Percentiles rank a stretch among this genome's conserved stretches.
phyloP scores from a whole-genome alignment of 2,113 vertebrate species.

The Alosa alosa region DNA sequence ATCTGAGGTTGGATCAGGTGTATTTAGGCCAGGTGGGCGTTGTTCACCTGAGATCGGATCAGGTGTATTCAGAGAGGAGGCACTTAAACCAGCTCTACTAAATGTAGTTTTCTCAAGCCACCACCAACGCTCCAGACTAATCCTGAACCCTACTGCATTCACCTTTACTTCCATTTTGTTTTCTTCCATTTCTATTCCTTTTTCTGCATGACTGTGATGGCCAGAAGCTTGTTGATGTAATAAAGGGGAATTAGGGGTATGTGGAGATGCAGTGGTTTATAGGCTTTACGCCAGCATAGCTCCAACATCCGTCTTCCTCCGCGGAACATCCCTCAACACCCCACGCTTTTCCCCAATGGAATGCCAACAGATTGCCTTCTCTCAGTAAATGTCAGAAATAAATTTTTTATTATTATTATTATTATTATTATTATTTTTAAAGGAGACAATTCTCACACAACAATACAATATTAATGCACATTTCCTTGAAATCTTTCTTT shows the following conservation, averaged over 20 bases:
- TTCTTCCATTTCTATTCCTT: neutral
- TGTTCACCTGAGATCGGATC: neutral
- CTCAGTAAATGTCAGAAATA: no score
- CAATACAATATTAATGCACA: neutral
- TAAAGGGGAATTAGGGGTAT: neutral
- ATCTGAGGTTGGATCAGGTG: neutral
- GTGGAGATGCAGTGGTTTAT: neutral
- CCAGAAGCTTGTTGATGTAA: neutral
- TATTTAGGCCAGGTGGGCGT: neutral
- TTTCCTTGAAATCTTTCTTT: neutral
- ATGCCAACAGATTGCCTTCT: neutral
- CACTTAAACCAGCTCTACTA: neutral
- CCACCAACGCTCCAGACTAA: no score
- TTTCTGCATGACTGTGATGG: neutral
- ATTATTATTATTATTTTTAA: neutral
- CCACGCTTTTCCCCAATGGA: neutral
- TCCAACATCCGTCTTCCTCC: neutral
- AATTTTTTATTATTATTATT: no score
- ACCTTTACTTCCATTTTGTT: neutral
- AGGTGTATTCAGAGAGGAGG: neutral
- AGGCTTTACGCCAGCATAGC: neutral
- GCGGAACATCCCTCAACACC: neutral
- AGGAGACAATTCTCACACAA: neutral
- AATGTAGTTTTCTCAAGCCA: neutral
- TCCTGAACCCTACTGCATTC: no score